These are phyloP conservation scores for Emydoidea blandingii DNA, from an alignment of 2,797 vertebrate genomes.

Conservation along the genomic window DNA sequence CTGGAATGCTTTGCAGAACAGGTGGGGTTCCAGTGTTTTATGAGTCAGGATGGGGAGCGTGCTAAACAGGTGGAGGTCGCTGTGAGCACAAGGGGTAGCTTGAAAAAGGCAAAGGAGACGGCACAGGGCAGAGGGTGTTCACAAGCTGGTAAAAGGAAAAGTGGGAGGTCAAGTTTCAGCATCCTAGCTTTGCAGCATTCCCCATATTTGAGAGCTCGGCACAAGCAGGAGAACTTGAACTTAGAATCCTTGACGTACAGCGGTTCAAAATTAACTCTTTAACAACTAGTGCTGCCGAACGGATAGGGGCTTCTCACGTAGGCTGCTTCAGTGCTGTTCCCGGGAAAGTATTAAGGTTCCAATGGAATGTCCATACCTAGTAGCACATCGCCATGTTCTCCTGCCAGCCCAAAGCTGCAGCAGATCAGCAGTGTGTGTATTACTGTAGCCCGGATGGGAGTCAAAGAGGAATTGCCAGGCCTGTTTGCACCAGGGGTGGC, in stretches of 20 bases:
- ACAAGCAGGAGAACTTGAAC: fast-evolving
- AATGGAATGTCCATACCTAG: not conserved
- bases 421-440: not conserved
- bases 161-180: not conserved
- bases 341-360: fast-evolving
- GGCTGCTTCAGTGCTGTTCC: not conserved
- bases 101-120: not conserved
- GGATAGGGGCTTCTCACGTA: not conserved
- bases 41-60: not conserved
- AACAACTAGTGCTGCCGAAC: no score
- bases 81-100: not conserved
- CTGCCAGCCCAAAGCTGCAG: not conserved
- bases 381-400: fast-evolving
- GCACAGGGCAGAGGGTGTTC: not conserved
- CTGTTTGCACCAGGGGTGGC: not conserved
- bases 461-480: not conserved
- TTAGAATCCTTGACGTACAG: fast-evolving
- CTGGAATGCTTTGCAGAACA: not conserved
- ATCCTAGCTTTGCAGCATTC: fast-evolving
- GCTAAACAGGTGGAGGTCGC: fast-evolving
- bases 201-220: fast-evolving
- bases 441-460: not conserved
- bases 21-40: fast-evolving
- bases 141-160: not conserved
- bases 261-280: not conserved